A percentile compares a stretch with the other conserved stretches of the same genome.
phyloP scores from a whole-genome alignment of 2,113 vertebrate species.

The Ictalurus furcatus region DNA sequence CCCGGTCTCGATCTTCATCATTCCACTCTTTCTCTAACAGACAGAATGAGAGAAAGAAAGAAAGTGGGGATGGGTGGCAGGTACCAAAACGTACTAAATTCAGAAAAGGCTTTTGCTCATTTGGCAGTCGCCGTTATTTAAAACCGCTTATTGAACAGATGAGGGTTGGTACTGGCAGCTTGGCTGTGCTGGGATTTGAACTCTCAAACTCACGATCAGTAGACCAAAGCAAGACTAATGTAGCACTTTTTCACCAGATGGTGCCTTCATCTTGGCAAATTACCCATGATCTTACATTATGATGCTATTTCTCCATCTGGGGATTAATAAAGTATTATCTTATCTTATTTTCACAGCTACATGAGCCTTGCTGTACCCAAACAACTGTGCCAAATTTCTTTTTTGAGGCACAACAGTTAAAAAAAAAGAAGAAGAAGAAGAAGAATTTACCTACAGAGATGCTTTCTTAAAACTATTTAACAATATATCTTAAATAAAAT shows the following conservation, averaged over 20 bases:
- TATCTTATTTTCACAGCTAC: not conserved
- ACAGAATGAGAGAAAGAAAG: not conserved
- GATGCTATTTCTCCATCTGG: not conserved
- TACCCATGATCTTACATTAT: not conserved
- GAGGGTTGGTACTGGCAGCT: not conserved
- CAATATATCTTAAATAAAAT: too few species aligned
- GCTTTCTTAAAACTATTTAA: not conserved
- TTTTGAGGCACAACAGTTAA: not conserved
- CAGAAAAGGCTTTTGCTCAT: not conserved
- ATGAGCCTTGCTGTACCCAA: not conserved
- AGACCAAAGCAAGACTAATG: not conserved
- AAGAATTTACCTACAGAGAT: not conserved
- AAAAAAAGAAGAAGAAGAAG: too few species aligned
- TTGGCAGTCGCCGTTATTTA: not conserved
- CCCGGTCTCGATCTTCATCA: conserved; percentile 85
- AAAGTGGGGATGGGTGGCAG: not conserved
- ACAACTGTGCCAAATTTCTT: not conserved
- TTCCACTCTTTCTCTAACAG: conserved; percentile 93
- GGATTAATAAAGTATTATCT: too few species aligned
- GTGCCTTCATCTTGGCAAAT: not conserved
- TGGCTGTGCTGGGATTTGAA: not conserved
- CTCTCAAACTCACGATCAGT: not conserved
- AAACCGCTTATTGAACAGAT: not conserved
- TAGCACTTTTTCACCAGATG: not conserved
- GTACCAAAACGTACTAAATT: not conserved